A percentile compares a stretch with the other conserved stretches of the same genome.
Conservation (phyloP, 2,797 vertebrate species). For the Potorous gilbertii region DNA sequence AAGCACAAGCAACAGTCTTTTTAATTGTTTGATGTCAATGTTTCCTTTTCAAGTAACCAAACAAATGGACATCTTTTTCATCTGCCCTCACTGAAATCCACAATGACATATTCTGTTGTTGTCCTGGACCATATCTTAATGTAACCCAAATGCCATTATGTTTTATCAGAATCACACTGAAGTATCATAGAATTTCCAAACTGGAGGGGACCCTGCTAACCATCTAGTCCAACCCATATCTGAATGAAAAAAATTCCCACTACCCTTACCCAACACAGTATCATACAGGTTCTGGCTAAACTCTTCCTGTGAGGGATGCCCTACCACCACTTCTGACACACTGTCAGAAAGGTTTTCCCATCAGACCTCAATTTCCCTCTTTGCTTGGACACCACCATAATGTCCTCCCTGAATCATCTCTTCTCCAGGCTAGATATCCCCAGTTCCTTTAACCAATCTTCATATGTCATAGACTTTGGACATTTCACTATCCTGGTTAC, state of each 20-base stretch:
- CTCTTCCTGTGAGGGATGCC: not conserved
- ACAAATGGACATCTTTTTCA: not conserved
- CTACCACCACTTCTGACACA: not conserved
- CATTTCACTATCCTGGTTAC: not conserved
- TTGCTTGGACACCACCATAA: not conserved
- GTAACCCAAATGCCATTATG: not conserved
- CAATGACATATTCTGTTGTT: not conserved
- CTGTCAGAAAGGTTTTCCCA: not conserved
- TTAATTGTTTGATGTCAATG: not conserved
- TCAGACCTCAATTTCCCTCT: not conserved
- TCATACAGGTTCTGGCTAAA: not conserved
- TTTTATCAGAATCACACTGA: slow-evolving; percentile 33
- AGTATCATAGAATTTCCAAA: slow-evolving; percentile 12
- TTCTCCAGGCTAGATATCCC: not conserved
- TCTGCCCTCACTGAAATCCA: not conserved
- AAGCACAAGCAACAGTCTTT: not conserved
- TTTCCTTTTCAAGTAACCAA: slow-evolving; percentile 17
- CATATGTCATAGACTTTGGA: not conserved
- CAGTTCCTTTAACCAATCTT: not conserved
- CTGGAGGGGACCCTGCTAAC: not conserved
- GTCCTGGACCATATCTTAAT: slow-evolving; percentile 3
- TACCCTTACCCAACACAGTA: not conserved
- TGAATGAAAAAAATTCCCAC: not conserved
- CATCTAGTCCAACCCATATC: no score
- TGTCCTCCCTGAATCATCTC: not conserved